Evolutionary conservation across 2,888 invertebrate species (phyloP).

Genomic region (Caenorhabditis imperialis): DNA sequence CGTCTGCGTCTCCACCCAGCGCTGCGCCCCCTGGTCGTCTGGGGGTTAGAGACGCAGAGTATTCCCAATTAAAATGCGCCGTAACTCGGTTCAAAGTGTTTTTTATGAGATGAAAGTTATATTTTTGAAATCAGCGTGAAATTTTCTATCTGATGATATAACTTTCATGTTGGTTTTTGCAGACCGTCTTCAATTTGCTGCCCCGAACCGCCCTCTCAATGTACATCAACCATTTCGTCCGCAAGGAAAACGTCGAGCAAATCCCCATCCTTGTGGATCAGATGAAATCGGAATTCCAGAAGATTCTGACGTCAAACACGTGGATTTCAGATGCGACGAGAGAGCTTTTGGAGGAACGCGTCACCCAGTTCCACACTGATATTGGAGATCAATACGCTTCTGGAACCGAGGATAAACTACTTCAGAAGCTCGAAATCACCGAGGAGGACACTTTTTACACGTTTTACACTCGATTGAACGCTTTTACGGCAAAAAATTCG

Average conservation of each 20-base stretch:
- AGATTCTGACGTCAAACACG: neutral
- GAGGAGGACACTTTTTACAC: conserved; percentile 1
- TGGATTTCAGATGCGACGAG: too few relatives aligned
- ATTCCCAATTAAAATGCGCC: neutral
- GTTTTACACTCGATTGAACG: neutral
- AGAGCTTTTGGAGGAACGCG: too few relatives aligned
- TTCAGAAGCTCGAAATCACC: neutral
- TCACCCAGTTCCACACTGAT: neutral
- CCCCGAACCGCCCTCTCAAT: conserved; percentile 9
- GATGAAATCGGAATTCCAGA: conserved; percentile 5
- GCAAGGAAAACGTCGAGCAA: neutral
- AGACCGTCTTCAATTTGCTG: neutral
- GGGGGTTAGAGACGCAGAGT: too few relatives aligned
- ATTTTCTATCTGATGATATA: too few relatives aligned
- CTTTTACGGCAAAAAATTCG: neutral
- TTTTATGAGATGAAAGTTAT: neutral
- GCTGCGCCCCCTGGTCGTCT: too few relatives aligned
- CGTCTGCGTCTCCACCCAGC: too few relatives aligned
- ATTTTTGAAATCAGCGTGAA: too few relatives aligned
- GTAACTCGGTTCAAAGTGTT: neutral
- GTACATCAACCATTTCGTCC: conserved; percentile 14
- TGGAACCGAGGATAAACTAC: neutral
- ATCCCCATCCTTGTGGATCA: neutral
- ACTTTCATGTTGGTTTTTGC: neutral
- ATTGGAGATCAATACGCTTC: neutral